Evolutionary conservation across 92 coral and sea anemone species (phyloP).

Genomic region (Palythoa grandis): DNA sequence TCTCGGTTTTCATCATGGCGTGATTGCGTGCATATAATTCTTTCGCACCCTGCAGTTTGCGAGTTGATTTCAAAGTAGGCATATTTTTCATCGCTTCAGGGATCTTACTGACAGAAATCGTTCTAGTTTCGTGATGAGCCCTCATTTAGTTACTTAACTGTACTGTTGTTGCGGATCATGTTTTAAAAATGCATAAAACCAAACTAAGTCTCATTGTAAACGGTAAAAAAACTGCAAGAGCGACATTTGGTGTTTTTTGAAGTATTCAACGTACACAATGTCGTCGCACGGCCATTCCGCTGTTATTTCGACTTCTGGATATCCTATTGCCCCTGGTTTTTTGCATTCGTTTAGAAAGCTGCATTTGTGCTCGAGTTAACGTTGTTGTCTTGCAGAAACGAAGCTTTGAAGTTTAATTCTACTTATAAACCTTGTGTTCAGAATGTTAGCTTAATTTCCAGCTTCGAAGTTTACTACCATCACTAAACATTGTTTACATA

Average conservation of each 20-base stretch:
- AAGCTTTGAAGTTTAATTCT: not conserved
- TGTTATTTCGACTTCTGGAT: constrained; percentile 1
- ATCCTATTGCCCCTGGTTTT: not conserved
- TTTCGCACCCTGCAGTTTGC: constrained; percentile 12
- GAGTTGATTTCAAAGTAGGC: not conserved
- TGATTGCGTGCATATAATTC: constrained; percentile 36
- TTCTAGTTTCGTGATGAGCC: not conserved
- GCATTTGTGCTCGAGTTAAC: not conserved
- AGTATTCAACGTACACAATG: not conserved
- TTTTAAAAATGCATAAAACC: not conserved
- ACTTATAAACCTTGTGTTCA: not conserved
- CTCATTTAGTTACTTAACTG: not conserved
- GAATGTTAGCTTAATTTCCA: not conserved
- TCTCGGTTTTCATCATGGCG: not conserved
- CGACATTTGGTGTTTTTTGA: constrained; percentile 2
- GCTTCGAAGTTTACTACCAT: too few relatives aligned
- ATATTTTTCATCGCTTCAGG: constrained; percentile 12
- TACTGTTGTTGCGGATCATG: not conserved
- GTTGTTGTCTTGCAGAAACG: not conserved
- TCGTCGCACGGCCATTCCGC: constrained; percentile 12
- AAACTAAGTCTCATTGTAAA: not conserved
- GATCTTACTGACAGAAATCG: not conserved
- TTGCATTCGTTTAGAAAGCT: not conserved
- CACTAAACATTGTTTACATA: not conserved
- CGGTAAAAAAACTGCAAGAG: not conserved